Conservation (phyloP, 2,113 vertebrate genomes). For the Gila orcuttii region DNA sequence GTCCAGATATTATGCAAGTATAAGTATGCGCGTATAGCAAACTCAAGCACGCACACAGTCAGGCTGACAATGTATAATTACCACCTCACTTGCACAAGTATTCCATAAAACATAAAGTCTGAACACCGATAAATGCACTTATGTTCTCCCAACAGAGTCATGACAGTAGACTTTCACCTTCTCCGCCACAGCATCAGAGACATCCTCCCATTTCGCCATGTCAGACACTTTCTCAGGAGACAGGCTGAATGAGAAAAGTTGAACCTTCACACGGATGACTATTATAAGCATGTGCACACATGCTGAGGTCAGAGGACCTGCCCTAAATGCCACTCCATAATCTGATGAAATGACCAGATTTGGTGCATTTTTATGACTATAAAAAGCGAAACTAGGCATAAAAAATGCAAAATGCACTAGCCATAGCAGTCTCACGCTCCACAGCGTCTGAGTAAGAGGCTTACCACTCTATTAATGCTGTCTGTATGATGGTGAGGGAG, state of each 20-base stretch:
- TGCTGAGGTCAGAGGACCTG: slow-evolving; percentile 15
- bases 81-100: neutral
- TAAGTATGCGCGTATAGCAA: slow-evolving; percentile 3
- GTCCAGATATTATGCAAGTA: neutral
- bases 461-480: slow-evolving; percentile 30
- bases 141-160: neutral
- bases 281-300: slow-evolving; percentile 5
- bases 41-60: slow-evolving; percentile 1
- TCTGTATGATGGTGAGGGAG: slow-evolving; percentile 10
- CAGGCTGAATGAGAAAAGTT: neutral
- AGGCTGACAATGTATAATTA: neutral
- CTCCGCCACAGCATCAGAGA: neutral
- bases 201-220: neutral
- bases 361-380: neutral
- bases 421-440: neutral
- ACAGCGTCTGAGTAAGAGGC: slow-evolving; percentile 15
- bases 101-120: neutral
- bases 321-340: neutral
- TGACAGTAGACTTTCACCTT: neutral
- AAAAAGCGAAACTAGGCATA: slow-evolving; percentile 1
- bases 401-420: neutral
- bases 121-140: slow-evolving; percentile 1
- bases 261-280: neutral
- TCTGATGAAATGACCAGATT: slow-evolving; percentile 38
- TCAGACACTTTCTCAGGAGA: neutral